Base-by-base conservation (phyloP, 2,797 vertebrate species). In the Apogon talboti region DNA sequence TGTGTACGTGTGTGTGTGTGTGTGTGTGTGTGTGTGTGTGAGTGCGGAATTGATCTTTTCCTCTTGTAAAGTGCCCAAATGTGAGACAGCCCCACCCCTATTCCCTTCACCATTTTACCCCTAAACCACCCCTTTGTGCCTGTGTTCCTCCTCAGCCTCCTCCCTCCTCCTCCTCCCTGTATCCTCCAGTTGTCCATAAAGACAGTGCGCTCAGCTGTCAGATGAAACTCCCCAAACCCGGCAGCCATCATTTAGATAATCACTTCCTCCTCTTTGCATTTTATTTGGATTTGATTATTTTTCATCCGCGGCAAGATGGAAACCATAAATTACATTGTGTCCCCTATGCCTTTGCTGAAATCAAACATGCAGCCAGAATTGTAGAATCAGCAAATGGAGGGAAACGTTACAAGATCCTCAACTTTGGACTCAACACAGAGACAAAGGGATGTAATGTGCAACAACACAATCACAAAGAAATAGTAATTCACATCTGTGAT, bases 1-100 rank as follows among this genome's bases (percentile, higher is more conserved):
- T 67, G 73, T 66, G 51, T 74, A n/a, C 58, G 51, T 78, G 74
- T 68, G 72, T 78, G 76, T 60, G 51, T 78, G 74, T 68, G 74
- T 78, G 76, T 71, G 71, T 74, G 37, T 81, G 71, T 82, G 68
- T 81, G 78, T 74, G 78, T 80, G 77, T 70, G n/a, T n/a, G n/a
- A n/a, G n/a, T n/a, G 69, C 57, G 14, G 57, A 85, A 97, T 98
- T 97, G 96, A 98, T 98, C 95, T 95, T 95, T 95, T 95, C 95
- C 86, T 85, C 63, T 80, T 95, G 95, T 95, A 94, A 95, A 94
- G 94, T 96, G 95, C 84, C 89, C 79, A 87, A 95, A 95, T 94
- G 84, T 76, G 76, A 70, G 65, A 12, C 91, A 82, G 91, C 94
- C 95, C 96, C 91, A 95, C 95, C 95, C 93, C 92, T 95, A 92